phyloP scores from a whole-genome alignment of 2,888 invertebrate genomes.

The Patella ulyssiponensis region DNA sequence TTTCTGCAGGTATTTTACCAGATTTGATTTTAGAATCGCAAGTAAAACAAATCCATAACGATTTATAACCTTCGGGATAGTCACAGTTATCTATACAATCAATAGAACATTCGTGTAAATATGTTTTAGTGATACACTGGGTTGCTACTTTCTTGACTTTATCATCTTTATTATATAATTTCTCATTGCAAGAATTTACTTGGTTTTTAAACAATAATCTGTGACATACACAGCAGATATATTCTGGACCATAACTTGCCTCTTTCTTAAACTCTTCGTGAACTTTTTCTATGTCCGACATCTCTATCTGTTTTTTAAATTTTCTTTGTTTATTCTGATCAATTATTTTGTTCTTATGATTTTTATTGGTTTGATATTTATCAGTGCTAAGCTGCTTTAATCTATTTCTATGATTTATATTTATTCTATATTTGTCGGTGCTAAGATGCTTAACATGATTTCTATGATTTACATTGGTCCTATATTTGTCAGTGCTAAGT shows the following conservation, averaged over 20 bases:
- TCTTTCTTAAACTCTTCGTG: background rate
- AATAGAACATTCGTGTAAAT: background rate
- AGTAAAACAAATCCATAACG: background rate
- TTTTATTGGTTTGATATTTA: background rate
- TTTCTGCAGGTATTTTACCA: conserved; percentile 12
- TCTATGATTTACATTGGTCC: background rate
- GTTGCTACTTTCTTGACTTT: background rate
- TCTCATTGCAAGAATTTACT: background rate
- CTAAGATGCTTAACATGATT: background rate
- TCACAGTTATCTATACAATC: background rate
- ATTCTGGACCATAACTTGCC: background rate
- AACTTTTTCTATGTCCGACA: background rate
- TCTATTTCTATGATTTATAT: background rate
- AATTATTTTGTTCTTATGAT: background rate
- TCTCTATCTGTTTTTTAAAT: background rate
- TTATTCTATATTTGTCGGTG: background rate
- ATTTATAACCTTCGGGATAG: background rate
- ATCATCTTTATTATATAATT: background rate
- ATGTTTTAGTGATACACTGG: background rate
- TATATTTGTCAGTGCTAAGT: background rate
- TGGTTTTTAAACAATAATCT: background rate
- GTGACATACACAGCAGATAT: background rate
- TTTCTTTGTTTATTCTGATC: conserved; percentile 3
- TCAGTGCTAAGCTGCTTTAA: background rate
- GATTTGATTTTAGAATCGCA: background rate